Conservation (phyloP, 2,888 invertebrate species). For the Diplolepis rosae region DNA sequence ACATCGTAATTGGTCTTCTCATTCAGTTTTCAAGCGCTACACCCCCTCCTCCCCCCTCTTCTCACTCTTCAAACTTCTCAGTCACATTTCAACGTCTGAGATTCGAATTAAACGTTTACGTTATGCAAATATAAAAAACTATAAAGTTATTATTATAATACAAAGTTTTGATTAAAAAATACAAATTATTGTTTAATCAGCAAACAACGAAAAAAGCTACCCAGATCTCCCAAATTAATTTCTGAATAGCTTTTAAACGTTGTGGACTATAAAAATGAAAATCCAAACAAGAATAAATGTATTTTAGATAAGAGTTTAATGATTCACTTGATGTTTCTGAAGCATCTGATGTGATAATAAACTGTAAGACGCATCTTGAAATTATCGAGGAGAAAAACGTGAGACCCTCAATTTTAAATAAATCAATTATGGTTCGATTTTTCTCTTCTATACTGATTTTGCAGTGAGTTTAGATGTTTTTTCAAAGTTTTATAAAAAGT, state of each 20-base stretch:
- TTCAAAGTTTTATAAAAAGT: neutral
- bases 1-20: conserved; percentile 26
- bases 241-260: conserved; percentile 19
- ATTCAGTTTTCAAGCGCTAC: conserved; percentile 22
- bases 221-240: conserved; percentile 6
- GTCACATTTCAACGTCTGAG: conserved; percentile 2
- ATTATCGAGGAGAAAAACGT: neutral
- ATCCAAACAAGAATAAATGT: neutral
- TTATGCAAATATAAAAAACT: neutral
- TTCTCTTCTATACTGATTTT: neutral
- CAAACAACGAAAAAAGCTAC: neutral
- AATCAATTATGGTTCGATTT: neutral
- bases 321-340: neutral
- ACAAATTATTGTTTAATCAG: neutral
- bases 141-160: neutral
- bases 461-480: neutral
- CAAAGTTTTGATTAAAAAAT: neutral
- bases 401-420: conserved; percentile 12
- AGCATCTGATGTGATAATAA: neutral
- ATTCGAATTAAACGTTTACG: neutral
- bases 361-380: neutral
- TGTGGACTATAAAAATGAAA: neutral
- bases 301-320: conserved; percentile 10
- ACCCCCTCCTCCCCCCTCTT: neutral
- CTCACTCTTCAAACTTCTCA: neutral